phyloP scores from a whole-genome alignment of 2,113 vertebrate genomes.

The Podarcis raffonei region DNA sequence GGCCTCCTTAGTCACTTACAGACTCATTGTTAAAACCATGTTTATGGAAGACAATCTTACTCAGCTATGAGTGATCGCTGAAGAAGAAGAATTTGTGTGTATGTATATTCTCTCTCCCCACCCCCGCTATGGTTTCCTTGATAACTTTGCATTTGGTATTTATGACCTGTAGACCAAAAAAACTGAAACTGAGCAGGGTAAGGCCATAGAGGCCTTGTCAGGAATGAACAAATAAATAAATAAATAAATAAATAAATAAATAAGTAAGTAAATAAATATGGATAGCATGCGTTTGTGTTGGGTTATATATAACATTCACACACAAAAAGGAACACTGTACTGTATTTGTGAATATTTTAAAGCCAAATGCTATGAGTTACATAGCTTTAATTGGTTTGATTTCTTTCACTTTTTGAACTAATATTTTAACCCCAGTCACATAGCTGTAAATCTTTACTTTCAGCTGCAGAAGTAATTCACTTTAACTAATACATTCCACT shows the following conservation, averaged over 20 bases:
- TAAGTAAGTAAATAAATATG: not conserved
- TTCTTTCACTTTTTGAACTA: not conserved
- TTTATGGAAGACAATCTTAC: too few species aligned
- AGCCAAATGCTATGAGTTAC: not conserved
- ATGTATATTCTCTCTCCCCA: too few species aligned
- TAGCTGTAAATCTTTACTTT: not conserved
- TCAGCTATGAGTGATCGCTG: too few species aligned
- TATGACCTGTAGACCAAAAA: too few species aligned
- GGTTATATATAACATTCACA: not conserved
- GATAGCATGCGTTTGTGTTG: not conserved
- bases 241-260: fast-evolving
- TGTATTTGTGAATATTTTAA: not conserved
- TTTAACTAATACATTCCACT: not conserved
- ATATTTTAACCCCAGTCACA: not conserved
- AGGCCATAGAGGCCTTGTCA: not conserved
- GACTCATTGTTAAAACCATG: too few species aligned
- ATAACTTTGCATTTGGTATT: too few species aligned
- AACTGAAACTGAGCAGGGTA: not conserved
- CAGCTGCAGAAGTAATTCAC: not conserved
- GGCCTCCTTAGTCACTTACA: too few species aligned
- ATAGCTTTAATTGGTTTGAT: not conserved
- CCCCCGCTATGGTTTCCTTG: too few species aligned
- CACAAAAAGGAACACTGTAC: not conserved
- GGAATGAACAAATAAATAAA: not conserved
- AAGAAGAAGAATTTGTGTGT: too few species aligned